Evolutionary conservation across 2,888 invertebrate species (phyloP), one percentile per base, ranked within the genome.

Genomic region (Acleris cristana): DNA sequence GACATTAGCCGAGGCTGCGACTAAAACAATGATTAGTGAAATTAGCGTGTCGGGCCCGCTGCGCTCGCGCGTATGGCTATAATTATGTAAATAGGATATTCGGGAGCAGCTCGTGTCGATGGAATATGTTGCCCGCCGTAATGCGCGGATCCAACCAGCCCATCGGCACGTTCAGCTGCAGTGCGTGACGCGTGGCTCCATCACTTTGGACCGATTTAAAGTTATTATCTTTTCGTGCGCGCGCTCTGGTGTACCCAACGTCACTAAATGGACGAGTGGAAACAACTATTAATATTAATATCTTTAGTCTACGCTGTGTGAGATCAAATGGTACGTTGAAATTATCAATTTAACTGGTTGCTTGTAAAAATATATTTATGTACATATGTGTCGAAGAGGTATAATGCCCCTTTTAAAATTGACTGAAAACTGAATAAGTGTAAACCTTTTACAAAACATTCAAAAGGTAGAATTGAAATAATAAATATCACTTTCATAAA

Each of bases 71-170:
- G 77, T 80, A 73, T 81, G 77, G 79, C 81, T 80, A 81, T 83
- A 83, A 85, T 87, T 87, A 87, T 87, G 87, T 79, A 86, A 88
- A 87, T 86, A 77, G 76, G 78, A 75, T 80, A 77, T 77, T 78
- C 76, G 73, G 78, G 71, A 76, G 77, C 77, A 69, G 75, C 74
- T 72, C 71, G 70, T 74, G 75, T 77, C 79, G 80, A 82, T 83
- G 79, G 78, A 79, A 79, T 79, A 79, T 78, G 70, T 72, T 72
- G 69, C 58, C 72, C 73, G 75, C 76, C 73, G 71, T 80, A 79
- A 78, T 75, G 77, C 75, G 72, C 73, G 73, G 72, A 73, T 80
- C 77, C 78, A 79, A 79, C 76, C 75, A 78, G 73, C 55, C 65
- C 71, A 69, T 61, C 69, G 71, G 70, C 73, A 73, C 75, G 76